phyloP scores from a whole-genome alignment of 1,140 invertebrate species.

The Dinoponera quadriceps region DNA sequence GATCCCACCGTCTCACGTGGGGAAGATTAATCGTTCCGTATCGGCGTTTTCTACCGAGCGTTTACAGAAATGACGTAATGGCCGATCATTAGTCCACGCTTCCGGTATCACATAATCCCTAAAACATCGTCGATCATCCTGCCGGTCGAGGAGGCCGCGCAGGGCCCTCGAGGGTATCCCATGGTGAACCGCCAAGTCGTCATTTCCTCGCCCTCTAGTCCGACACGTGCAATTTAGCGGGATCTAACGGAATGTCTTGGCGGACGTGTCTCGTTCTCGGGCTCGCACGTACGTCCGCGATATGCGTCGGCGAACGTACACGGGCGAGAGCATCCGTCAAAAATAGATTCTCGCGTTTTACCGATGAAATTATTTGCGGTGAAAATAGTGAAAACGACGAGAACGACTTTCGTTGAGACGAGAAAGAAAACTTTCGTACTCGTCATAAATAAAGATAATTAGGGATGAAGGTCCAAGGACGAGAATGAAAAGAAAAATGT shows the following conservation, averaged over 20 bases:
- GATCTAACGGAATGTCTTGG: conserved; percentile 69
- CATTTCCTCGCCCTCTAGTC: conserved; percentile 68
- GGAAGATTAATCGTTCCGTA: conserved; percentile 52
- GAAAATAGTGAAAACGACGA: neutral
- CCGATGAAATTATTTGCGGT: neutral
- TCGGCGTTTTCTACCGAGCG: conserved; percentile 44
- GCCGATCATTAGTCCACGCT: conserved; percentile 68
- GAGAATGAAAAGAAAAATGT: too few species aligned
- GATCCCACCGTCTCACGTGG: neutral
- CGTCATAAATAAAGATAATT: neutral
- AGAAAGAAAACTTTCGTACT: neutral
- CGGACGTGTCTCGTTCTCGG: conserved; percentile 50
- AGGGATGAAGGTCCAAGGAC: neutral
- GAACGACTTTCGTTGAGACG: neutral
- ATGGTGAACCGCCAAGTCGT: conserved; percentile 65
- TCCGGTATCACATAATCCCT: conserved; percentile 74
- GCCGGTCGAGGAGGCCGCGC: conserved; percentile 58
- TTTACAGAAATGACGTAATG: conserved; percentile 70
- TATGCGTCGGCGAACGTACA: conserved; percentile 26
- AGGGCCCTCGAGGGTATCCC: conserved; percentile 62
- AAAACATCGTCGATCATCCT: conserved; percentile 73
- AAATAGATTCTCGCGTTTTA: neutral
- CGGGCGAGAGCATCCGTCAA: conserved; percentile 13
- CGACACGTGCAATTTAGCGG: conserved; percentile 67
- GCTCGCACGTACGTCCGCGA: conserved; percentile 25